A percentile compares a stretch with the other conserved stretches of the same genome.
phyloP scores from a whole-genome alignment of 53 echinoderm and acorn worm species.

The Mesocentrotus franciscanus region DNA sequence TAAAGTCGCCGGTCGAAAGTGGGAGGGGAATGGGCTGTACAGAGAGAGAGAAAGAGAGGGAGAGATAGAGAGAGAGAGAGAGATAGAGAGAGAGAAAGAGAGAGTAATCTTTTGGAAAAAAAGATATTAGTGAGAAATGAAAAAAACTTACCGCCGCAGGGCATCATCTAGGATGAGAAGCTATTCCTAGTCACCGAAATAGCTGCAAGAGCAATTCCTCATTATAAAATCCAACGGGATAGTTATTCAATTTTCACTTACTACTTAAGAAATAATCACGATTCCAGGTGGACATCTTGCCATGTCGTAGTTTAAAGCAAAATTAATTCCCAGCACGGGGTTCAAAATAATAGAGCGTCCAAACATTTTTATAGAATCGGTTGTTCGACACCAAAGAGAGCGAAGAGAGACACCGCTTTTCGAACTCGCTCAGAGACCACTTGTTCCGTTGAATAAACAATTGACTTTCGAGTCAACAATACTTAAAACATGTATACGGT shows the following conservation, averaged over 20 bases:
- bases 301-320: neutral
- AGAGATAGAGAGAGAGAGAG: neutral
- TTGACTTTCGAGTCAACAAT: conserved; percentile 23
- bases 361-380: neutral
- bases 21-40: too few species aligned
- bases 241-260: neutral
- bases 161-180: neutral
- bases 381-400: neutral
- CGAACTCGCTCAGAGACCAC: conserved; percentile 27
- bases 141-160: neutral
- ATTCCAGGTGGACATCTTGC: neutral
- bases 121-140: neutral
- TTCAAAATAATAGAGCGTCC: neutral
- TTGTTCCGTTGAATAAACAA: conserved; percentile 40
- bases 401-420: neutral
- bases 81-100: neutral
- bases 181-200: neutral
- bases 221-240: conserved; percentile 23
- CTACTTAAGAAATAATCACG: neutral
- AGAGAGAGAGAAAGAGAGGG: too few species aligned
- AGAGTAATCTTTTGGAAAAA: too few species aligned
- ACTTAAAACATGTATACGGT: conserved; percentile 27
- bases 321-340: neutral
- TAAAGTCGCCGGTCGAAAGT: too few species aligned
- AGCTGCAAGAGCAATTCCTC: neutral